phyloP scores from a whole-genome alignment of 2,888 invertebrate genomes.

The Heliconius erato region DNA sequence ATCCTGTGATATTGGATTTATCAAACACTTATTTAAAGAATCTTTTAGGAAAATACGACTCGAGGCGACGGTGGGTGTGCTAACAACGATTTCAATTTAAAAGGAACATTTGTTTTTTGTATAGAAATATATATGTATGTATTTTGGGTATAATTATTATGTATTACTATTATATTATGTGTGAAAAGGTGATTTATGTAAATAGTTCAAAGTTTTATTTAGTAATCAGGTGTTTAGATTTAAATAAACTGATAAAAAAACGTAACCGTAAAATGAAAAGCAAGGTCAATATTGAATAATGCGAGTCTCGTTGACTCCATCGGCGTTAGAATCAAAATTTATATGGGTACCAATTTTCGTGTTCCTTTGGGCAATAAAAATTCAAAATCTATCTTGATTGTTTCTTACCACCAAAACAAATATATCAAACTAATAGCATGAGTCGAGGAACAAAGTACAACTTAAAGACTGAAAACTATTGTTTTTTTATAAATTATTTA shows the following conservation, averaged over 20 bases:
- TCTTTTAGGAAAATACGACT: conserved; percentile 24
- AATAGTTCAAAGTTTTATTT: no score
- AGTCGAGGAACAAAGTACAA: no score
- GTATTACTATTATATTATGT: background rate
- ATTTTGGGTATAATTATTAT: background rate
- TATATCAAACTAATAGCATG: no score
- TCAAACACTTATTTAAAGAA: conserved; percentile 33
- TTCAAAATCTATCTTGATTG: no score
- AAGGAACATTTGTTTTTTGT: background rate
- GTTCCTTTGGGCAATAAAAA: no score
- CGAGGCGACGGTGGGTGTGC: background rate
- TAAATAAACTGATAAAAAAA: no score
- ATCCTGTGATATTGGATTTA: conserved; percentile 41
- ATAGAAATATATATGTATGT: background rate
- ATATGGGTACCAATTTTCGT: no score
- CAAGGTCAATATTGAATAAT: background rate
- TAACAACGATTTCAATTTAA: conserved; percentile 17
- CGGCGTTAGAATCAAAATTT: background rate
- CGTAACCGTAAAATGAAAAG: no score
- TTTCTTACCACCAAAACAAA: no score
- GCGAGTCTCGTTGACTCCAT: background rate
- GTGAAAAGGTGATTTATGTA: background rate
- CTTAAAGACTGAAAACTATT: no score
- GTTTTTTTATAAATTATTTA: no score
- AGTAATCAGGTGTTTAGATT: no score